phyloP scores from a whole-genome alignment of 2,888 invertebrate species.

The Tetragonisca angustula region DNA sequence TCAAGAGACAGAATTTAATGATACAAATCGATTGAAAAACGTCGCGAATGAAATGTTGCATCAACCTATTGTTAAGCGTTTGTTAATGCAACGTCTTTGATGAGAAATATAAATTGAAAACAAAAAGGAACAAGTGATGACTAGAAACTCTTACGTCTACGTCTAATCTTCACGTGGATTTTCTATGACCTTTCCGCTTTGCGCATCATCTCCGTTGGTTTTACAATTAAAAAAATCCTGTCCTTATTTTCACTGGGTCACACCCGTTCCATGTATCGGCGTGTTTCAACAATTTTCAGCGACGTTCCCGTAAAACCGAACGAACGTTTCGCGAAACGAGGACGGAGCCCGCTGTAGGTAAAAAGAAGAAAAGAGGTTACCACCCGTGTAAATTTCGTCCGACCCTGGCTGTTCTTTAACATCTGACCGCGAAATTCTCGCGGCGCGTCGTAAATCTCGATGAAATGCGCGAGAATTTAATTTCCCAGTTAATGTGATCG shows the following conservation, averaged over 20 bases:
- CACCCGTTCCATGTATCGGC: background rate
- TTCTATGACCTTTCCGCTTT: background rate
- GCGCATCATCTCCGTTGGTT: background rate
- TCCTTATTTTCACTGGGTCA: background rate
- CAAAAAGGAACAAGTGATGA: too few species aligned
- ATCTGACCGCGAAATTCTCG: slow-evolving; percentile 58
- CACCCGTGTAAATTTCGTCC: slow-evolving; percentile 20
- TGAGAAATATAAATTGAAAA: too few species aligned
- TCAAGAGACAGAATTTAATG: too few species aligned
- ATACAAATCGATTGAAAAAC: too few species aligned
- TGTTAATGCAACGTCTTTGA: too few species aligned
- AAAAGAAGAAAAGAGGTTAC: background rate
- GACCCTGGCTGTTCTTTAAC: slow-evolving; percentile 30
- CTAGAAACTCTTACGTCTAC: too few species aligned
- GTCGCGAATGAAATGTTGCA: too few species aligned
- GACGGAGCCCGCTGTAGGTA: background rate
- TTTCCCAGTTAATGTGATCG: slow-evolving; percentile 68
- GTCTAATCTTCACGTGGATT: too few species aligned
- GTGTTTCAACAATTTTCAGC: background rate
- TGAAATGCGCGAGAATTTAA: slow-evolving; percentile 76
- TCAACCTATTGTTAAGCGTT: too few species aligned
- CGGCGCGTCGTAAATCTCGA: slow-evolving; percentile 29
- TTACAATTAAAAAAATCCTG: background rate
- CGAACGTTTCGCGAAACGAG: background rate
- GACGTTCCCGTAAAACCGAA: background rate